A percentile compares a stretch with the other conserved stretches of the same genome.
Evolutionary conservation across 2,113 vertebrate genomes (phyloP).

Genomic region (Castor canadensis): DNA sequence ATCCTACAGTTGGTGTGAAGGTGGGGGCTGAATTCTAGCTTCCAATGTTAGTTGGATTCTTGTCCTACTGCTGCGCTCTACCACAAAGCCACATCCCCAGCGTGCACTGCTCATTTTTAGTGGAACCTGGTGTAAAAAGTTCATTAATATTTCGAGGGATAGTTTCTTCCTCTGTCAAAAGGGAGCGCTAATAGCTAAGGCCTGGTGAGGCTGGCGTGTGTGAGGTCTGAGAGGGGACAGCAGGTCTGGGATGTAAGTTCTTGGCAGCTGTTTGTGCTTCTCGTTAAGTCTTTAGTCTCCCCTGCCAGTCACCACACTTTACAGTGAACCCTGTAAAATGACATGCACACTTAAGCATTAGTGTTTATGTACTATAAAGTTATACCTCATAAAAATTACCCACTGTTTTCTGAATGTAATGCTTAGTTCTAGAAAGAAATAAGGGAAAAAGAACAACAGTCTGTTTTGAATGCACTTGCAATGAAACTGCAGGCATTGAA

Average conservation of each 20-base stretch:
- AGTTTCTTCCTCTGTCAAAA: background rate
- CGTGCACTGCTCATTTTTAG: background rate
- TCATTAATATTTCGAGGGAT: background rate
- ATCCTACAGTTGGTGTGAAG: background rate
- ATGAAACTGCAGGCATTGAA: background rate
- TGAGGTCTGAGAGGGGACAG: background rate
- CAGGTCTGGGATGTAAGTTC: background rate
- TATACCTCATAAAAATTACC: background rate
- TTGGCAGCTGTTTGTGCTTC: background rate
- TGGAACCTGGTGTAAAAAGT: background rate
- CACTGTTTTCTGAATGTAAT: background rate
- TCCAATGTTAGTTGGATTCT: background rate
- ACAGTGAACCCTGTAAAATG: background rate
- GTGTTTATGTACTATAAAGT: background rate
- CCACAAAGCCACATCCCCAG: background rate
- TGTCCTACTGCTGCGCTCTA: background rate
- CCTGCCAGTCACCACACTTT: background rate
- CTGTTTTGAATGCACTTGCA: background rate
- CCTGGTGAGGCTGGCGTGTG: background rate
- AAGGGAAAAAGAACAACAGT: background rate
- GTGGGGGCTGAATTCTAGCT: background rate
- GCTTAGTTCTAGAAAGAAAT: background rate
- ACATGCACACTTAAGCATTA: background rate
- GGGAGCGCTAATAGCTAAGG: background rate
- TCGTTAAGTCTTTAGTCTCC: background rate